Base-by-base conservation (phyloP, 2,888 invertebrate species). In the Sesia apiformis region DNA sequence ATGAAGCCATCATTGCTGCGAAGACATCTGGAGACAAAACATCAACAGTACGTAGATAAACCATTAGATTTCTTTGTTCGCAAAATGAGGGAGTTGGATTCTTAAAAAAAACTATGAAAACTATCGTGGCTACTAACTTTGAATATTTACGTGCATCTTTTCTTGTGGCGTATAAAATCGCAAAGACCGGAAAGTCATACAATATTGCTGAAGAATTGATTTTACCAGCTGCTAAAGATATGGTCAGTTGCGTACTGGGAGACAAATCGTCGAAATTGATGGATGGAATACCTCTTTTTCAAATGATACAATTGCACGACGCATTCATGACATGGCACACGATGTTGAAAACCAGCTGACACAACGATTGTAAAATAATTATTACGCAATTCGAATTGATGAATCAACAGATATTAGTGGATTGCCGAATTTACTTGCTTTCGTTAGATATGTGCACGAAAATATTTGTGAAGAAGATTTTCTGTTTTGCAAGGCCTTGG, bases 21-120 rank as follows among this genome's bases (percentile, higher is more conserved):
- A 53, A 53, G 53, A 53, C 53, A 53, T 53, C 46, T 53, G 53
- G 53, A 53, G 38, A 53, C 53, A 53, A 53, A 53, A 43, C 53
- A 53, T 53, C 53, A 8, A 39, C 53, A 53, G 53, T 53, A 53
- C 53, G 53, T 38, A 53, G 53, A 53, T 43, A 53, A 53, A 53
- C 42, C 53, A 43, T 4, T 53, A 43, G 53, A 53, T 53, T 53
- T 43, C 43, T 43, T 53, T 53, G 53, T 43, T 53, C 43, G 53
- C 41, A 42, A 53, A 53, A 51, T 38, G 51, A 23, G 38, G 38
- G 51, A 51, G 51, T 51, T 51, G 51, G 39, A 23, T 51, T 51
- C 51, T 51, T 51, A 23, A 51, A 51, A 51, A 51, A 51, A 39
- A 51, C 51, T 51, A 51, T 51, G 51, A 51, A 51, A 51, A 51